Base-by-base conservation (phyloP, 2,888 invertebrate species). In the Rhamnusium bicolor region DNA sequence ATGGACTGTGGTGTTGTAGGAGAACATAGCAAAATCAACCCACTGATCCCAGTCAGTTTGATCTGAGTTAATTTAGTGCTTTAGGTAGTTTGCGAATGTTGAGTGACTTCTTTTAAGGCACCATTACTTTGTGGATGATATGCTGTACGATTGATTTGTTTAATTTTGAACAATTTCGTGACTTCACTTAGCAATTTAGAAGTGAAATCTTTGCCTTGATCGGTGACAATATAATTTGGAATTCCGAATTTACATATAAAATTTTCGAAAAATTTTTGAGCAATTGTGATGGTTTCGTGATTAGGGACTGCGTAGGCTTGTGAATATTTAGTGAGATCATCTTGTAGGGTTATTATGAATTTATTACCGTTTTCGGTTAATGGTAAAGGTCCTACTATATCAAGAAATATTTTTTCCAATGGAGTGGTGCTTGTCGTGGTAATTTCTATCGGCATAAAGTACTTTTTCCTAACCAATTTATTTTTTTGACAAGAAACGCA, bases 11-110 rank as follows among this genome's bases (percentile, higher is more conserved):
- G 29, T 32, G 19, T 53, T 53, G 10, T 53, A 53, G 1, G 53
- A 53, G 10, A 53, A 53, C 53, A 53, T 54, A 2, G 82, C 83
- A 65, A 81, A 81, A 40, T 80, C 76, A 8, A 86, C 21, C 79
- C 80, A 84, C 53, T 82, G 53, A 58, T 86, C 85, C 85, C 86
- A 87, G 72, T 86, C 81, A 0, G 71, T 78, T 77, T 84, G 83
- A 18, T 85, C 76, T 68, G 77, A 18, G 16, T 82, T 83, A 3
- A 86, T 80, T 71, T 81, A 87, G 74, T 85, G 84, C 78, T 84
- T 84, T 6, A 87, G 53, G 76, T 84, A 85, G n/a, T 85, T 83
- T 0, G 75, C 77, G 16, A 87, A 54, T 1, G 84, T 84, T n/a
- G 74, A 56, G 67, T 87, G 85, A 27, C 79, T 80, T 49, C 86